Conservation (phyloP, 2,888 invertebrate species). For the Ennomos erosarius region DNA sequence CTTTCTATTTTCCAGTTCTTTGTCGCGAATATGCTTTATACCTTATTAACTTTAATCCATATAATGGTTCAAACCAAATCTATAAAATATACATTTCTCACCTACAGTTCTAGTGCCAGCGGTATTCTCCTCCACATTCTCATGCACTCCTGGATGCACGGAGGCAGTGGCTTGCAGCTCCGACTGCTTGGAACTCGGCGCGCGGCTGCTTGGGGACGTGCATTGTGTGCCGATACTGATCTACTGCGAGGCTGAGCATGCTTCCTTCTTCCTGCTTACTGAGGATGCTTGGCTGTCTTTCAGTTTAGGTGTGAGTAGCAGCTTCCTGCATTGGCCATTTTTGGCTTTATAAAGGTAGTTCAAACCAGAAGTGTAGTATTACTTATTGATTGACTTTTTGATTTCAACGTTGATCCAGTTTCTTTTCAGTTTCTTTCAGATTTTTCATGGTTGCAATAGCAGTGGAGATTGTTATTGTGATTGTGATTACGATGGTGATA, state of each 20-base stretch:
- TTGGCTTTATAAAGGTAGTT: no score
- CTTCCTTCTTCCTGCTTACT: slow-evolving; percentile 63
- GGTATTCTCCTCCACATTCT: slow-evolving; percentile 32
- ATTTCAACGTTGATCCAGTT: no score
- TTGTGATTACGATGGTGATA: no score
- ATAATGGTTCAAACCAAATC: background rate
- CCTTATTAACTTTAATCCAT: no score
- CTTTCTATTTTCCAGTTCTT: no score
- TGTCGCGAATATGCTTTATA: no score
- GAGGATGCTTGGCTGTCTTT: slow-evolving; percentile 67
- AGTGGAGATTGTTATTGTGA: no score
- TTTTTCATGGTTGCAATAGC: no score
- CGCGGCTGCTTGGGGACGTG: slow-evolving; percentile 65
- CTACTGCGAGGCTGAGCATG: slow-evolving; percentile 53
- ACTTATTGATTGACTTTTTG: no score
- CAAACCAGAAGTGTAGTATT: background rate
- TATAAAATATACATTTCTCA: background rate
- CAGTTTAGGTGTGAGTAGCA: slow-evolving; percentile 54
- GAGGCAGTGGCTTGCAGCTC: slow-evolving; percentile 16
- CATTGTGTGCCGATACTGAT: slow-evolving; percentile 55
- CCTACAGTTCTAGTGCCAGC: slow-evolving; percentile 54
- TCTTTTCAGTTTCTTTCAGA: no score
- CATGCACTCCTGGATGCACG: slow-evolving; percentile 26
- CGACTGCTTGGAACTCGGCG: slow-evolving; percentile 67
- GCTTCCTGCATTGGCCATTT: background rate